phyloP scores from a whole-genome alignment of 2,888 invertebrate species.

The Dynastes hyllus region DNA sequence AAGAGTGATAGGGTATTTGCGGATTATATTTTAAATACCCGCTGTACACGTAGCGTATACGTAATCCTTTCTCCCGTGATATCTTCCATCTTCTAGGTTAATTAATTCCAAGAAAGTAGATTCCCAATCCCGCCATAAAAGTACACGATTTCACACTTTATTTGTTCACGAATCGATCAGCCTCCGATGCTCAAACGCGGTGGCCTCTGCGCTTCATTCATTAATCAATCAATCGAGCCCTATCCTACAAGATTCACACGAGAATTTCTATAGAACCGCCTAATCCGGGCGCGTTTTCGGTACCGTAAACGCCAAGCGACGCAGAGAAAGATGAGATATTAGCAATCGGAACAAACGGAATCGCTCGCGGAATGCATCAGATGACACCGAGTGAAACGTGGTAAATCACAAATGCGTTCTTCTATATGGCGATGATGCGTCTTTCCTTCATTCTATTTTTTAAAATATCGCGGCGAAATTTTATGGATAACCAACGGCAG shows the following conservation, averaged over 20 bases:
- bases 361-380: not conserved
- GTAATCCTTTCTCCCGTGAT: not conserved
- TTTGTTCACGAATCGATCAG: constrained; percentile 34
- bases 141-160: constrained; percentile 46
- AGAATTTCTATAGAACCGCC: not conserved
- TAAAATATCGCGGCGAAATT: not conserved
- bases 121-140: constrained; percentile 41
- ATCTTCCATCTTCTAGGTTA: constrained; percentile 1
- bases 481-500: not conserved
- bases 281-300: not conserved
- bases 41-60: not conserved
- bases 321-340: not conserved
- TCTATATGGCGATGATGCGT: not conserved
- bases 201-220: constrained; percentile 13
- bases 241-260: not conserved
- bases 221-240: constrained; percentile 51
- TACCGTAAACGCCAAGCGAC: not conserved
- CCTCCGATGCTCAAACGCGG: not conserved
- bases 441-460: not conserved
- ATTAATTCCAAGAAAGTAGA: constrained; percentile 39
- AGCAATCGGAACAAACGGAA: not conserved
- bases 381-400: not conserved
- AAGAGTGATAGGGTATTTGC: too few relatives aligned
- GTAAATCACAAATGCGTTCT: not conserved
- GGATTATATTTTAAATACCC: too few relatives aligned